These are phyloP conservation scores for Machimus atricapillus DNA, from an alignment of 2,888 invertebrate species.

Conservation along the genomic window DNA sequence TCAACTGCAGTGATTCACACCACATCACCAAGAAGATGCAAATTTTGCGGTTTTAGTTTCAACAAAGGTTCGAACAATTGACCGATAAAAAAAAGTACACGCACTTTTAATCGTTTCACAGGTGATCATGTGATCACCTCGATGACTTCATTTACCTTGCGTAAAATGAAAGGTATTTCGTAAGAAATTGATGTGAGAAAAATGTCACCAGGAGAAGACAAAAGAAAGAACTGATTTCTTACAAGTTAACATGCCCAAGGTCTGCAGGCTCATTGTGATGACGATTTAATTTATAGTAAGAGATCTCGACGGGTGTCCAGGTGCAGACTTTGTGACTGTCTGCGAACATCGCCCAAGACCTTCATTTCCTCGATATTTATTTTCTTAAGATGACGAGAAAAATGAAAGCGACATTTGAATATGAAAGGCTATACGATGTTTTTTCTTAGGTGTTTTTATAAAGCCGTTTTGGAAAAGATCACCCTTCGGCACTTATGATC, in stretches of 20 bases:
- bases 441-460: not conserved
- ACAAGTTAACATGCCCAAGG: not conserved
- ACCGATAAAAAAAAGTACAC: not conserved
- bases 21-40: not conserved
- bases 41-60: not conserved
- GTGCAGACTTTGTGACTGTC: not conserved
- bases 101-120: not conserved
- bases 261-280: not conserved
- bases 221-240: not conserved
- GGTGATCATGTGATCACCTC: not conserved
- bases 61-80: not conserved
- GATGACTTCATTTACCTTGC: not conserved
- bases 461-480: not conserved
- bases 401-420: not conserved
- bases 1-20: not conserved
- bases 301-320: not conserved
- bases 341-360: not conserved
- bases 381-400: not conserved
- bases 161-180: not conserved
- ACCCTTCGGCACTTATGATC: not conserved
- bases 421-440: not conserved
- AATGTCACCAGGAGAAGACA: not conserved
- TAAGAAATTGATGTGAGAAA: not conserved
- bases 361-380: not conserved
- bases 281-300: not conserved